phyloP scores from a whole-genome alignment of 2,113 vertebrate genomes.

The Toxotes jaculatrix region DNA sequence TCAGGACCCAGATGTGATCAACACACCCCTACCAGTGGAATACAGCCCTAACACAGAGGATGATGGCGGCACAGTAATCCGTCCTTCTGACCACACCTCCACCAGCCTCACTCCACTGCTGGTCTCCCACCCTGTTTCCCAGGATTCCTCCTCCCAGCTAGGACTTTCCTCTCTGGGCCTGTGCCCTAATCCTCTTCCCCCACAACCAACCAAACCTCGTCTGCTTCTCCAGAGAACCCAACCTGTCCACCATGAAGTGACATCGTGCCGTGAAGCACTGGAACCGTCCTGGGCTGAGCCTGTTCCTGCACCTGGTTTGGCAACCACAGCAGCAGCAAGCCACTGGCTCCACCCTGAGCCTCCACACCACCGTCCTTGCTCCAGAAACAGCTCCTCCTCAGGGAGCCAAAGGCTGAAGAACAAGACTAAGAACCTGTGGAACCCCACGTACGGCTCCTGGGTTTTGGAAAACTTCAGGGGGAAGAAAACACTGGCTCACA shows the following conservation, averaged over 20 bases:
- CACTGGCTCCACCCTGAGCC: slow-evolving; percentile 77
- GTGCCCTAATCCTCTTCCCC: slow-evolving; percentile 42
- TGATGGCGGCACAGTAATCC: slow-evolving; percentile 80
- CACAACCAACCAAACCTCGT: slow-evolving; percentile 76
- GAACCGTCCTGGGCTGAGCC: slow-evolving; percentile 82
- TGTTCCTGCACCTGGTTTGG: slow-evolving; percentile 63
- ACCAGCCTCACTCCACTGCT: slow-evolving; percentile 84
- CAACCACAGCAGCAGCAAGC: slow-evolving; percentile 39
- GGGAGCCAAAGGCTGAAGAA: slow-evolving; percentile 88
- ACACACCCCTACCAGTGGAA: slow-evolving; percentile 89
- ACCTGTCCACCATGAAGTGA: slow-evolving; percentile 83
- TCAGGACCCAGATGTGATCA: slow-evolving; percentile 93
- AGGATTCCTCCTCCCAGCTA: slow-evolving; percentile 72
- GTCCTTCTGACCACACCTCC: slow-evolving; percentile 81
- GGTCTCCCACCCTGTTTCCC: slow-evolving; percentile 76
- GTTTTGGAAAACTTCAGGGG: slow-evolving; percentile 86
- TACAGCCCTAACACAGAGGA: slow-evolving; percentile 87
- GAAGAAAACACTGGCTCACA: slow-evolving; percentile 81
- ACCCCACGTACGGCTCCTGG: slow-evolving; percentile 94
- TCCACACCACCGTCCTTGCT: slow-evolving; percentile 73
- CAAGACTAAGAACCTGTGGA: slow-evolving; percentile 94
- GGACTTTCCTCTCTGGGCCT: slow-evolving; percentile 58
- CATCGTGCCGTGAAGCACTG: slow-evolving; percentile 80
- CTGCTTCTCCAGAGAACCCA: slow-evolving; percentile 75
- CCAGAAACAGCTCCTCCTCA: slow-evolving; percentile 81